Conservation (phyloP, 2,113 vertebrate species). For the Phodopus roborovskii region DNA sequence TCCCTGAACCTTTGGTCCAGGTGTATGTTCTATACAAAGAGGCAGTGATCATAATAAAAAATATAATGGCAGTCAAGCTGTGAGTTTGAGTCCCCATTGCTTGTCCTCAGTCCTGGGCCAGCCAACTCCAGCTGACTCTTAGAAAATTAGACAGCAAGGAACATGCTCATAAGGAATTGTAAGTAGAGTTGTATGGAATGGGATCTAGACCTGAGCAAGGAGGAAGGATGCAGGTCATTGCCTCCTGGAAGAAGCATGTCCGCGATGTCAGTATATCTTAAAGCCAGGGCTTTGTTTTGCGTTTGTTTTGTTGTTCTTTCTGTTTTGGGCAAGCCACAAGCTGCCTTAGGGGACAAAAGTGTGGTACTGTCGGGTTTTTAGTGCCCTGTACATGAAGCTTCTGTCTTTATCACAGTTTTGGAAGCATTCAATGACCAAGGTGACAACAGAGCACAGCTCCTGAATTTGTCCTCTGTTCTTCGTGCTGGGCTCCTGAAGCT, state of each 20-base stretch:
- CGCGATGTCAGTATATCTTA: constrained; percentile 1
- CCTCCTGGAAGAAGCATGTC: neutral
- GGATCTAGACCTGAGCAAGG: neutral
- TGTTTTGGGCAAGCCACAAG: neutral
- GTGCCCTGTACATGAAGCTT: neutral
- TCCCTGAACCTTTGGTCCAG: neutral
- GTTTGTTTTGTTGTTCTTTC: too few species aligned
- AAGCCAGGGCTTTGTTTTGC: neutral
- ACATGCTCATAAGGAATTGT: neutral
- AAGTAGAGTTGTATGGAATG: neutral
- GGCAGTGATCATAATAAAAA: neutral
- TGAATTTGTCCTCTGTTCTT: neutral
- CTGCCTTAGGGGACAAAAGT: neutral
- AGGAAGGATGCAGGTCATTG: neutral
- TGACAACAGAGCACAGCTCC: neutral
- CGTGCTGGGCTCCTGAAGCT: neutral
- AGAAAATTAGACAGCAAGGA: neutral
- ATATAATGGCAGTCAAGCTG: neutral
- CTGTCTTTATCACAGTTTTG: neutral
- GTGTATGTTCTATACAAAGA: neutral
- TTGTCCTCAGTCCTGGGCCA: neutral
- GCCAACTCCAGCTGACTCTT: neutral
- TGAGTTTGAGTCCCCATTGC: neutral
- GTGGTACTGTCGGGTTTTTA: neutral
- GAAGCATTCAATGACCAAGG: neutral